Conservation (phyloP, 2,113 vertebrate genomes). For the Aspiorhynchus laticeps region DNA sequence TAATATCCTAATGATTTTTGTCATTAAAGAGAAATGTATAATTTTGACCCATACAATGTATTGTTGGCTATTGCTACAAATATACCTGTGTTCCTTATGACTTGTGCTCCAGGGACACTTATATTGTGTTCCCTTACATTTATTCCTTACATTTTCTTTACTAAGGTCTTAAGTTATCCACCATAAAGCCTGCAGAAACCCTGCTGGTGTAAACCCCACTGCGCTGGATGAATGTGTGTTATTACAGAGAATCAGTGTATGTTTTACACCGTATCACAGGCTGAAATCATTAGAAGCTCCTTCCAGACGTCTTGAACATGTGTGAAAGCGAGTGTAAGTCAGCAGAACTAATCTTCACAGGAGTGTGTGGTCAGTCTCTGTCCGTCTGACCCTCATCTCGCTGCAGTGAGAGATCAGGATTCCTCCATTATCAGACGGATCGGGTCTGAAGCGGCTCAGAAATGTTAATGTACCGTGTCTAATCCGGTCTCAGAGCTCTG, state of each 20-base stretch:
- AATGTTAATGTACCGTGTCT: neutral
- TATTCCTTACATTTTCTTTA: neutral
- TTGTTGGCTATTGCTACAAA: no score
- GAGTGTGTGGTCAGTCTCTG: neutral
- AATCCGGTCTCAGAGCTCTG: neutral
- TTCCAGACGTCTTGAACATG: constrained; percentile 50
- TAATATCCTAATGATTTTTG: no score
- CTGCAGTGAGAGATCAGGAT: neutral
- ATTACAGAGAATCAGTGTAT: neutral
- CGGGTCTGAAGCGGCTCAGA: neutral
- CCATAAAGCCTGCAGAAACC: no score
- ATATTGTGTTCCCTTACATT: no score
- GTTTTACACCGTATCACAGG: neutral
- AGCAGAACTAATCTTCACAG: constrained; percentile 56
- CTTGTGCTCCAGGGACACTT: no score
- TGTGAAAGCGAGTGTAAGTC: constrained; percentile 48
- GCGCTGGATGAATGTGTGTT: no score
- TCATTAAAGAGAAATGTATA: no score
- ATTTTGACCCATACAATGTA: no score
- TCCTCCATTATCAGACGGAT: neutral
- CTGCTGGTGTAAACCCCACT: no score
- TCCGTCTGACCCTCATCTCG: neutral
- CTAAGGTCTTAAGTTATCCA: neutral
- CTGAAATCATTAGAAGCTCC: constrained; percentile 57
- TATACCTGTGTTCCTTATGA: no score